Evolutionary conservation across 2,888 invertebrate species (phyloP), one percentile per base, ranked within the genome.

Genomic region (Acleris literana): DNA sequence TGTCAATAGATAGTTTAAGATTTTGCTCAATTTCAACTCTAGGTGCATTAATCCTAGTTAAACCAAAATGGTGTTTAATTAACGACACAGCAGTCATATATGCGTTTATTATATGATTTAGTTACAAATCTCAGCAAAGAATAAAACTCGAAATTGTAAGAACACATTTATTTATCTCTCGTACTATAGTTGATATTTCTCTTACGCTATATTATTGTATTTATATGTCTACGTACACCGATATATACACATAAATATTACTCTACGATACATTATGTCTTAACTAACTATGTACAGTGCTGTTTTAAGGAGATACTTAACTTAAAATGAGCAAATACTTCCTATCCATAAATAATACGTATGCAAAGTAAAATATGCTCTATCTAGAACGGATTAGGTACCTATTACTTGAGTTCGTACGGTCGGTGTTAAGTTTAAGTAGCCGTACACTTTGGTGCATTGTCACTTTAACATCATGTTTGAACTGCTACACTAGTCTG

Each of bases 111-210:
- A n/a, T n/a, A n/a, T n/a, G n/a, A n/a, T n/a, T n/a, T n/a, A n/a
- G n/a, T 13, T 13, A 39, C 13, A 39, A 39, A 1, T 39, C 13
- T 3, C 11, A 13, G 39, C 13, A 13, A 13, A 6, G 6, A 55
- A 20, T 64, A 56, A 58, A 61, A 69, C 64, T 48, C 25, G 46
- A 18, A 1, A 18, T 59, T 60, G 72, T 77, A 79, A 79, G 79
- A 79, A 79, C 79, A 79, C 79, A 76, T 79, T 79, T 79, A 79
- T 79, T 67, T 63, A 60, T 76, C 73, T 73, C 71, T 76, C 72
- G 64, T 70, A 57, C 62, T 69, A 68, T 72, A 74, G 71, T 67
- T 67, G 58, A 63, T 68, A 69, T 52, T 59, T 56, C 39, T 46
- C 76, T 76, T 67, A 69, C 49, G 16, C 63, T 67, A 63, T 54